Percentiles rank a stretch among this genome's conserved stretches.
Evolutionary conservation across 2,113 vertebrate genomes (phyloP).

Genomic region (Neofelis nebulosa): DNA sequence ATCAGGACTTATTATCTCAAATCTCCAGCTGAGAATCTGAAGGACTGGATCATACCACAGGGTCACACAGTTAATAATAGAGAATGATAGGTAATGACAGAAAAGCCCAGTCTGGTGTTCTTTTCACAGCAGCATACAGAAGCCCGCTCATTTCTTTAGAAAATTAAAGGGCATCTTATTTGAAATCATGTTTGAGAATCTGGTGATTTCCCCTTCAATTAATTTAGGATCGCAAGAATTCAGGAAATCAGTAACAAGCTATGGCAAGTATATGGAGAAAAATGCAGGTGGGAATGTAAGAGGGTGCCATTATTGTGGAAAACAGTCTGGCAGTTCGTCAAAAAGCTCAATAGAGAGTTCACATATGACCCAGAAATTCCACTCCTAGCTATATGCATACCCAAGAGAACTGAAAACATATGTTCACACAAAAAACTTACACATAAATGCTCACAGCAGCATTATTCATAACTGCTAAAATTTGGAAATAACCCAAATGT

Average conservation of each 20-base stretch:
- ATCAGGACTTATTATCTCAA: neutral
- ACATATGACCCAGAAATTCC: neutral
- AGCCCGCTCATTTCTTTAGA: neutral
- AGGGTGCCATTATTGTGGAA: neutral
- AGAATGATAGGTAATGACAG: neutral
- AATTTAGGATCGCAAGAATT: neutral
- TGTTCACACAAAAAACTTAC: neutral
- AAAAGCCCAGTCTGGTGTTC: neutral
- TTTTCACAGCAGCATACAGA: neutral
- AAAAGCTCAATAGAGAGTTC: neutral
- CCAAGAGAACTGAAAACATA: neutral
- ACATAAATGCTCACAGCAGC: neutral
- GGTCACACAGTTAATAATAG: neutral
- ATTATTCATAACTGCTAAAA: neutral
- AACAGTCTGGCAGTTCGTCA: neutral
- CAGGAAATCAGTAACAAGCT: neutral
- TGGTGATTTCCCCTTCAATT: neutral
- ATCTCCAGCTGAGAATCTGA: neutral
- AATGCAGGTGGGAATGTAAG: neutral
- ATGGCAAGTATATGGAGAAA: neutral
- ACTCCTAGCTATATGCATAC: neutral
- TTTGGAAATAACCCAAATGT: neutral
- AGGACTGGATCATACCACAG: neutral
- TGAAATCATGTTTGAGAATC: neutral
- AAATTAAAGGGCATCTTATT: neutral